phyloP scores from a whole-genome alignment of 2,113 vertebrate genomes.

The Centropristis striata region DNA sequence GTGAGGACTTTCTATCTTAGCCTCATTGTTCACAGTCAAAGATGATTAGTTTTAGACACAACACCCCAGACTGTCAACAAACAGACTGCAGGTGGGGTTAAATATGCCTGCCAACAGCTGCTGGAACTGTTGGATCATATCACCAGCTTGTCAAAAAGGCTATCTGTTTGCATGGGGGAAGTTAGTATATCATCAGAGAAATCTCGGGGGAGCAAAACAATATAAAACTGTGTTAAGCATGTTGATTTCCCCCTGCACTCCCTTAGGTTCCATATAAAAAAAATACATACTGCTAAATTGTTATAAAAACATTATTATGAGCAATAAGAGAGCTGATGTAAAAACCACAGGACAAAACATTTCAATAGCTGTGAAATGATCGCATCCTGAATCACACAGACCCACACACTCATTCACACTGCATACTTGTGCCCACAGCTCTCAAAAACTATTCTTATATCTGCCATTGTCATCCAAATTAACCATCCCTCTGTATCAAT shows the following conservation, averaged over 20 bases:
- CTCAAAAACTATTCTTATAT: conserved; percentile 33
- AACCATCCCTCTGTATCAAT: conserved; percentile 45
- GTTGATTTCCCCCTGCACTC: neutral
- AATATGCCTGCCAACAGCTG: conserved; percentile 7
- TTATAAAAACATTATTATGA: neutral
- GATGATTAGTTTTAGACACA: conserved; percentile 13
- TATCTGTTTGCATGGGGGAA: neutral
- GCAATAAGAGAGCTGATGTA: neutral
- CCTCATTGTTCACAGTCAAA: conserved; percentile 32
- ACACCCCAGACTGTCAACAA: neutral
- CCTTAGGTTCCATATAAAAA: neutral
- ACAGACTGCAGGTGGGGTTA: conserved; percentile 15
- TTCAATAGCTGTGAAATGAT: neutral
- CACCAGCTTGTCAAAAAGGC: neutral
- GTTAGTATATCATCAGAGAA: neutral
- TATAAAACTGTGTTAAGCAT: neutral
- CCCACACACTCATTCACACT: conserved; percentile 30
- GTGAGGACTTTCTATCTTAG: neutral
- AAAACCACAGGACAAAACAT: neutral
- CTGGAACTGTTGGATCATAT: conserved; percentile 3
- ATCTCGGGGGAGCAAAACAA: neutral
- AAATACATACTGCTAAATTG: neutral
- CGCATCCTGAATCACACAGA: neutral
- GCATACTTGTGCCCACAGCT: conserved; percentile 16
- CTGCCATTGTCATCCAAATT: conserved; percentile 42